phyloP scores from a whole-genome alignment of 2,888 invertebrate genomes.

The Stegophylla sp. region DNA sequence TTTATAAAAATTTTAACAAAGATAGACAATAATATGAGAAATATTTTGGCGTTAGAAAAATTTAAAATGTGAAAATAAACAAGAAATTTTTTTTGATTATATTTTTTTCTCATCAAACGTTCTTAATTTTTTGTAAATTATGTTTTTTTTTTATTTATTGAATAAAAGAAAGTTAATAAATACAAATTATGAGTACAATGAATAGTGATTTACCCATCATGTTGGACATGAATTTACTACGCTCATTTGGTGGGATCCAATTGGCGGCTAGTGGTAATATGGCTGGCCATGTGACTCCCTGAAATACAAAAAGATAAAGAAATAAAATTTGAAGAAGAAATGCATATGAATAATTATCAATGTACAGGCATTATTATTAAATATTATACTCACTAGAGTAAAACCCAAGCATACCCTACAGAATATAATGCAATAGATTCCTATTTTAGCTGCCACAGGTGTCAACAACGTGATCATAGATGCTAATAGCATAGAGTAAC shows the following conservation, averaged over 20 bases:
- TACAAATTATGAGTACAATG: background rate
- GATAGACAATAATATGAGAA: too few species aligned
- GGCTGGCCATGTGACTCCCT: conserved; percentile 91
- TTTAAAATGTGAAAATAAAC: too few species aligned
- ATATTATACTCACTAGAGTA: conserved; percentile 68
- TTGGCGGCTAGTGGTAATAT: conserved; percentile 90
- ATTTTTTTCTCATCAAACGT: too few species aligned
- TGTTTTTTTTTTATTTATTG: too few species aligned
- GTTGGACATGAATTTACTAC: conserved; percentile 90
- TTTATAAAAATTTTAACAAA: too few species aligned
- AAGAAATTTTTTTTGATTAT: too few species aligned
- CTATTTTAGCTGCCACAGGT: conserved; percentile 75
- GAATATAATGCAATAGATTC: conserved; percentile 73
- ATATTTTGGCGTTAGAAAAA: too few species aligned
- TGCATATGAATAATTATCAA: too few species aligned
- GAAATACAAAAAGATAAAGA: conserved; percentile 61
- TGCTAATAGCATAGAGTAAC: conserved; percentile 83
- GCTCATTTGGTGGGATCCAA: conserved; percentile 93
- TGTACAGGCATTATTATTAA: background rate
- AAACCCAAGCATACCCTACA: conserved; percentile 79
- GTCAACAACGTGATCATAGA: conserved; percentile 82
- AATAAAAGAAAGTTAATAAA: background rate
- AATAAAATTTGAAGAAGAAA: too few species aligned
- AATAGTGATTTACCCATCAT: conserved; percentile 78
- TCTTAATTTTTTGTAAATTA: too few species aligned